Evolutionary conservation across 2,113 vertebrate species (phyloP), one percentile per base, ranked within the genome.

Genomic region (Leuciscus idus): DNA sequence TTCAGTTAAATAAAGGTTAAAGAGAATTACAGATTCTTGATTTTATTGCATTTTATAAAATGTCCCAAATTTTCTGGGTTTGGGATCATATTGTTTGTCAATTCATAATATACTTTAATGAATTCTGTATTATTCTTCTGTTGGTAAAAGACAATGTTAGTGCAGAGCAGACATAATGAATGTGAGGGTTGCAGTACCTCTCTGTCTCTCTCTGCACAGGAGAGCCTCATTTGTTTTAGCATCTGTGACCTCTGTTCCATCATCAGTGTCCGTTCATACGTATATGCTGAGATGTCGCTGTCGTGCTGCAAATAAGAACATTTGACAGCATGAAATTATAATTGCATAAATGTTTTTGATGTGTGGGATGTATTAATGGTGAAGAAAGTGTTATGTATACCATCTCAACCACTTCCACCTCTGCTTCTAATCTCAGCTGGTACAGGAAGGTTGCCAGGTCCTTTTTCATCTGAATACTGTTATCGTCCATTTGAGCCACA

Each of bases 391-490:
- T 48, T 82, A 43, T 23, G 52, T 48, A 19, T 89, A 99, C 98
- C 98, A 99, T 99, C 93, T 99, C 98, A 46, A 99, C 98, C 61
- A 99, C 98, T 90, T 99, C 98, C 79, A 99, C 97, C 85, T 99
- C 98, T 12, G 98, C 98, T 91, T 99, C 98, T 79, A 99, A 96
- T 86, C 98, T 95, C 46, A 99, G 95, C 81, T 99, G 98, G 89
- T 99, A 99, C 9, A 99, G 95, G 88, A 99, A 99, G 17, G 94
- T 94, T 26, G 97, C 98, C 87, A 99, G 93, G 83, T 99, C 98
- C 84, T 99, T 99, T 93, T 99, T 99, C 98, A 99, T 99, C 93
- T 99, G 98, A 89, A 99, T 99, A 89, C 98, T 99, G 90, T 99
- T 99, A 92, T 99, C 98, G 1, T 99, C 97, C 97, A 99, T 98